Base-by-base conservation (phyloP, 2,113 vertebrate species). In the Ursus arctos region DNA sequence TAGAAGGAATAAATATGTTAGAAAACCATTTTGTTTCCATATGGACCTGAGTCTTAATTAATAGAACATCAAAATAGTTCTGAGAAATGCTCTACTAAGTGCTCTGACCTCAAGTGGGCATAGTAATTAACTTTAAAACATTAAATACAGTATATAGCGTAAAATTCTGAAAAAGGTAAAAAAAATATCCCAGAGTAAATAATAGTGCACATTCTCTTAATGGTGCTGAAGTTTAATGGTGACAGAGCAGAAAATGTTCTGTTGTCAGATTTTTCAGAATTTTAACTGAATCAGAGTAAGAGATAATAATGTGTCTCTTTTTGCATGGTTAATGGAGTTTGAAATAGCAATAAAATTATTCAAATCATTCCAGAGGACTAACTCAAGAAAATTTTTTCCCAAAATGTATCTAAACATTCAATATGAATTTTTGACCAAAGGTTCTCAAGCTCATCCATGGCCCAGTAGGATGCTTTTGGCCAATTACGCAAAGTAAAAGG, bases 81-180 rank as follows among this genome's bases (percentile, higher is more conserved):
- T 28, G 1, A 95, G 74, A 98, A 98, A 96, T 81, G 79, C 31
- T 91, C 53, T 94, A 65, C 57, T 87, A 98, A 72, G 28, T 98
- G n/a, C 14, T 96, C 63, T 43, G 77, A 92, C 83, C 76, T 94
- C 47, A 83, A 94, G 47, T 97, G 61, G 7, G 83, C 65, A 49
- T 97, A 93, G 67, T 93, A 94, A 96, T 95, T 98, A 93, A 95
- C 96, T 71, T 94, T 36, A 92, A 97, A 72, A 97, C 91, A 92
- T 55, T 85, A 91, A 95, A n/a, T 0, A 0, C 43, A 69, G 40
- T 15, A 59, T 83, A 84, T 10, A 84, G 90, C 94, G 88, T 89
- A 93, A 40, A 36, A 74, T 93, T 93, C 77, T 51, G 1, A 92
- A 91, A 98, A 96, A 98, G 9, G 3, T 94, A 63, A 98, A 98